Base-by-base conservation (phyloP, 2,888 invertebrate genomes). In the Minunthozetes semirufus region DNA sequence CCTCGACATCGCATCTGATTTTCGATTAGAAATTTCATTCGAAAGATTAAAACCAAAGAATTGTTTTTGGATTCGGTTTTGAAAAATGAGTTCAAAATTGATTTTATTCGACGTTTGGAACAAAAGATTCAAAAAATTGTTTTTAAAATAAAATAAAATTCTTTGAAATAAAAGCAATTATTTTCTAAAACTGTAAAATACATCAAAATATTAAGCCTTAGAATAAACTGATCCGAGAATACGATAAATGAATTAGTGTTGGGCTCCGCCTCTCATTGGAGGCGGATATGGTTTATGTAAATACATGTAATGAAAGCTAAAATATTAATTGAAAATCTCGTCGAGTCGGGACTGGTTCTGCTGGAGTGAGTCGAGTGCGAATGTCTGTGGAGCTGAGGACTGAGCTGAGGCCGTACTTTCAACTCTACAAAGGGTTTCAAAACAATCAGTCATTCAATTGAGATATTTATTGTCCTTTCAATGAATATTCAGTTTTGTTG, bases 1-100 rank as follows among this genome's bases (percentile, higher is more conserved):
- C 75, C 6, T 50, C 75, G 17, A 71, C 22, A 48, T 75, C 75
- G 59, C 75, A 75, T 48, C 29, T 38, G 59, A 38, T 9, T 19
- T 66, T 33, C 9, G 11, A 38, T 38, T 33, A 66, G 17, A 66
- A 33, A 66, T 25, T 25, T 38, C 3, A 38, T 33, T n/a, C 11
- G 3, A 38, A n/a, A n/a, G 13, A 42, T 42, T 42, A 42, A 42
- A 42, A 13, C 8, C 42, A 8, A 13, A 1, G 13, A 42, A 42
- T 13, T 42, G 42, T 42, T 42, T 42, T 42, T 42, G 42, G 13
- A 42, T 42, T 59, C 27, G 27, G n/a, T 56, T 56, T 56, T 56
- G 13, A 56, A 19, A 17, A 19, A 19, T 56, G 17, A 19, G 17
- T 13, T 17, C 22, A 25, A 25, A 19, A 22, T 3, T 59, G 25